Conservation (phyloP, 2,113 vertebrate genomes). For the Spilogale gracilis region DNA sequence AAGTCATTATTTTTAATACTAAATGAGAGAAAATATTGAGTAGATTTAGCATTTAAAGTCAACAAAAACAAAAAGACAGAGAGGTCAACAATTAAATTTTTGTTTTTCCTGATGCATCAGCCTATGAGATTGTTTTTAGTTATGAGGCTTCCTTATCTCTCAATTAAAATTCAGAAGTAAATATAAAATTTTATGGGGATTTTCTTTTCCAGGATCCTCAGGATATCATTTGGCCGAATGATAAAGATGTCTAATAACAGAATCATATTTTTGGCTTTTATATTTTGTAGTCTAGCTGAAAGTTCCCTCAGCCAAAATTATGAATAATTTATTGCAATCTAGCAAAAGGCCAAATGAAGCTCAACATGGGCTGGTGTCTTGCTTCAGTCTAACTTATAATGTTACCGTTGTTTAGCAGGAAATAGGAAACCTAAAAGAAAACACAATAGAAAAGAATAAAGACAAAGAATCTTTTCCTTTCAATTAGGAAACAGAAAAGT, state of each 20-base stretch:
- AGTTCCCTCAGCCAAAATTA: neutral
- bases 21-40: neutral
- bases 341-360: neutral
- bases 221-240: neutral
- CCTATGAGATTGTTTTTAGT: neutral
- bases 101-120: neutral
- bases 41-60: neutral
- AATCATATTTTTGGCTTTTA: neutral
- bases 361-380: neutral
- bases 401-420: neutral
- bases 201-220: neutral
- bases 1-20: neutral
- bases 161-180: slow-evolving; percentile 35
- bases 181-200: neutral
- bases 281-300: neutral
- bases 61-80: neutral
- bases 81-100: neutral
- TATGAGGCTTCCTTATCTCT: neutral
- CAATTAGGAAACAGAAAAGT: neutral
- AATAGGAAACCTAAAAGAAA: neutral
- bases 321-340: neutral
- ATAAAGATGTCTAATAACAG: neutral
- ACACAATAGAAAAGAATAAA: neutral
- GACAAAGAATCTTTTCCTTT: neutral
- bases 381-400: neutral